phyloP scores from a whole-genome alignment of 2,797 vertebrate genomes.

The Triplophysa yarkandensis region DNA sequence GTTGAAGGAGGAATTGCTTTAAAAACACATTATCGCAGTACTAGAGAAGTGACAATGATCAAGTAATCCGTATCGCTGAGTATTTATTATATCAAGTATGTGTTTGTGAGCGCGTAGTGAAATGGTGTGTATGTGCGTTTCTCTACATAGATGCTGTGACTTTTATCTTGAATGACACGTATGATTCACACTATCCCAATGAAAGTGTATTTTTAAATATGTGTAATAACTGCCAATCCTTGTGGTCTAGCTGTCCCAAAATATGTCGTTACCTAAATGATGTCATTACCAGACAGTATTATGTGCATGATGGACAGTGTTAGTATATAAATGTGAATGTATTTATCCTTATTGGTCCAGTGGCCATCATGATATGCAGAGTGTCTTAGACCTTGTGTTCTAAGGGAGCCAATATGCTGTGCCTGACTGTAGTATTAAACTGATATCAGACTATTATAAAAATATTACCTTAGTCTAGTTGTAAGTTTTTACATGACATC shows the following conservation, averaged over 20 bases:
- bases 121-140: conserved; percentile 51
- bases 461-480: conserved; percentile 73
- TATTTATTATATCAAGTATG: conserved; percentile 68
- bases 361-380: conserved; percentile 67
- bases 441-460: conserved; percentile 67
- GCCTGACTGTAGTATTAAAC: conserved; percentile 80
- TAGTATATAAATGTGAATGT: conserved; percentile 75
- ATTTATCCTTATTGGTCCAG: conserved; percentile 67
- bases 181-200: conserved; percentile 51
- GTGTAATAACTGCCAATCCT: conserved; percentile 66
- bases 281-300: conserved; percentile 67
- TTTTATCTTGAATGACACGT: conserved; percentile 63
- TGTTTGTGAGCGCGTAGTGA: conserved; percentile 62
- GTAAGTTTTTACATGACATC: conserved; percentile 67
- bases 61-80: conserved; percentile 42
- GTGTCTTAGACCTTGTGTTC: conserved; percentile 69
- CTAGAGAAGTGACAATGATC: conserved; percentile 38
- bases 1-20: conserved; percentile 65
- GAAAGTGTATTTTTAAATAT: conserved; percentile 62
- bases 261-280: conserved; percentile 67
- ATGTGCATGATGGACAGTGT: conserved; percentile 77
- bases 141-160: conserved; percentile 63
- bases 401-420: conserved; percentile 62
- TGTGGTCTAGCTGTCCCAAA: conserved; percentile 66
- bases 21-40: conserved; percentile 33